Evolutionary conservation across 53 echinoderm and acorn worm species (phyloP).

Genomic region (Crossaster papposus): DNA sequence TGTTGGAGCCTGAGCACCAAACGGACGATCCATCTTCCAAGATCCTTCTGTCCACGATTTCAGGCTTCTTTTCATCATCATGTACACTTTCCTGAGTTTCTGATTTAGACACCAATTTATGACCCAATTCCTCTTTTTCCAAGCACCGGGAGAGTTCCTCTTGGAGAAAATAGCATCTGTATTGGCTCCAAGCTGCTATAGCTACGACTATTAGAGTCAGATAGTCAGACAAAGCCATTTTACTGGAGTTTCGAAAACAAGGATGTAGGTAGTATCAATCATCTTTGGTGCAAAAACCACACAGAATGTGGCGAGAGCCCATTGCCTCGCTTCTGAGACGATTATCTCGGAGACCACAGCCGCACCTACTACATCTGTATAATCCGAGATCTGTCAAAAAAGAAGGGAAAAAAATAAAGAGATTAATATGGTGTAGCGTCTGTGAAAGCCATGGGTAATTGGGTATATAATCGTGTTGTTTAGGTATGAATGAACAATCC

Average conservation of each 20-base stretch:
- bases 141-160: constrained; percentile 34
- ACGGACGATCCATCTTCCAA: constrained; percentile 66
- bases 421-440: too few relatives aligned
- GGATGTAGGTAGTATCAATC: neutral
- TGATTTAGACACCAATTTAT: neutral
- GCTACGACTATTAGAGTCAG: constrained; percentile 15
- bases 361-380: neutral
- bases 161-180: constrained; percentile 30
- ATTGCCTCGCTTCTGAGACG: neutral
- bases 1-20: constrained; percentile 81
- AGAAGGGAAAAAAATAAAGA: neutral
- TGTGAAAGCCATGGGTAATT: too few relatives aligned
- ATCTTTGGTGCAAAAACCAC: neutral
- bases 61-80: neutral
- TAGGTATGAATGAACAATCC: too few relatives aligned
- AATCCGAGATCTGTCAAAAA: neutral
- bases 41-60: neutral
- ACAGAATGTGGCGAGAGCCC: neutral
- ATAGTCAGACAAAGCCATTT: constrained; percentile 27
- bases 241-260: neutral
- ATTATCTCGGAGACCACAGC: neutral
- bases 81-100: neutral
- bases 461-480: too few relatives aligned
- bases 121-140: neutral
- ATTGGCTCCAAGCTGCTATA: constrained; percentile 41